Base-by-base conservation (phyloP, 2,888 invertebrate genomes). In the Drosophila borealis region DNA sequence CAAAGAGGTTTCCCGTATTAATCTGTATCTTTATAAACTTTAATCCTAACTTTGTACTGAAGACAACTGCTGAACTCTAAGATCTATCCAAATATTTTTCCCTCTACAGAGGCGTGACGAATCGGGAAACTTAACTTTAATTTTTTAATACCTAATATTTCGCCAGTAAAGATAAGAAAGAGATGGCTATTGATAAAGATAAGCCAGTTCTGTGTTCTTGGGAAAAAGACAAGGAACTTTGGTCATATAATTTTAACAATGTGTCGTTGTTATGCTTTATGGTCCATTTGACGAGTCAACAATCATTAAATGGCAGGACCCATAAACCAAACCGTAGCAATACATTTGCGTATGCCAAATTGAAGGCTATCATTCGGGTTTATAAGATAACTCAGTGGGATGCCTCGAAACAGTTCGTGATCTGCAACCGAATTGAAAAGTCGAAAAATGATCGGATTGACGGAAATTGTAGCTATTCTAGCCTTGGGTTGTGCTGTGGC, bases 261-360 rank as follows among this genome's bases (percentile, higher is more conserved):
- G 44, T 17, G 17, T 46, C 25, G 19, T 57, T 61, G 46, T 33
- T 62, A 55, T 59, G 60, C 56, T 75, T 75, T 75, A 75, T 54
- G 67, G 19, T 34, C 25, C 41, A 39, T 36, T 11, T 53, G 63
- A 39, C 21, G 21, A 55, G 71, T 46, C 49, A 75, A 75, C 55
- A 75, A 2, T 33, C 25, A 25, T 25, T 6, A 25, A 25, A 45
- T 60, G 53, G 46, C 56, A 51, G 61, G 21, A 37, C 29, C 29
- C 44, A 71, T 76, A 75, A 75, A 69, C 50, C 10, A 10, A n/a
- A 17, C 14, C 37, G 9, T 25, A 25, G 25, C 25, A 25, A 25
- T 25, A 25, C 25, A 17, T 17, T 17, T 17, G 17, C 17, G 17
- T 17, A 17, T 17, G 17, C 17, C 2, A 25, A 25, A 25, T 6